phyloP scores from a whole-genome alignment of 2,797 vertebrate genomes.

The Leptatherina wallacei region DNA sequence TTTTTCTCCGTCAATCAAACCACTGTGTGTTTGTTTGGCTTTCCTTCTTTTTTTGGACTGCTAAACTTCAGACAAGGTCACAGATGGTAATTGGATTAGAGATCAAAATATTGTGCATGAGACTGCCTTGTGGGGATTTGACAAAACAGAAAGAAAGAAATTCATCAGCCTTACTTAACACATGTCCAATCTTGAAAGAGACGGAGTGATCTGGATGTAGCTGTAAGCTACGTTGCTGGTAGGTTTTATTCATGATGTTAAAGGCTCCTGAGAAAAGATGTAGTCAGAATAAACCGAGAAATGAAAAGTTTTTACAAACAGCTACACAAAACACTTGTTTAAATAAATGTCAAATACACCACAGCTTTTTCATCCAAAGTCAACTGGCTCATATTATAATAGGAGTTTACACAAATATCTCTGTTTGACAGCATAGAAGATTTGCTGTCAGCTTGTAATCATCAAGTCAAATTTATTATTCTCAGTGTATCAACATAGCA shows the following conservation, averaged over 20 bases:
- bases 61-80: slow-evolving; percentile 39
- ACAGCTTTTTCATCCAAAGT: not conserved
- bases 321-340: not conserved
- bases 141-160: slow-evolving; percentile 31
- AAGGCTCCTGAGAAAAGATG: slow-evolving; percentile 14
- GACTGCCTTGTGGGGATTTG: not conserved
- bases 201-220: slow-evolving; percentile 3
- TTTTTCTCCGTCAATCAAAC: slow-evolving; percentile 66
- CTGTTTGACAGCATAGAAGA: not conserved
- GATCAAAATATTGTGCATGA: slow-evolving; percentile 38
- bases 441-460: not conserved
- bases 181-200: slow-evolving; percentile 8
- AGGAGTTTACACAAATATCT: not conserved
- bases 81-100: slow-evolving; percentile 51
- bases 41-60: slow-evolving; percentile 5
- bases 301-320: not conserved
- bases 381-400: not conserved
- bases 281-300: not conserved
- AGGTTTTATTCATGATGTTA: not conserved
- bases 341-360: not conserved
- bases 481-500: not conserved
- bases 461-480: not conserved
- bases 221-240: slow-evolving; percentile 13
- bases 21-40: slow-evolving; percentile 28
- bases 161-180: slow-evolving; percentile 19